phyloP scores from a whole-genome alignment of 2,888 invertebrate genomes.

The Antheraea yamamai region DNA sequence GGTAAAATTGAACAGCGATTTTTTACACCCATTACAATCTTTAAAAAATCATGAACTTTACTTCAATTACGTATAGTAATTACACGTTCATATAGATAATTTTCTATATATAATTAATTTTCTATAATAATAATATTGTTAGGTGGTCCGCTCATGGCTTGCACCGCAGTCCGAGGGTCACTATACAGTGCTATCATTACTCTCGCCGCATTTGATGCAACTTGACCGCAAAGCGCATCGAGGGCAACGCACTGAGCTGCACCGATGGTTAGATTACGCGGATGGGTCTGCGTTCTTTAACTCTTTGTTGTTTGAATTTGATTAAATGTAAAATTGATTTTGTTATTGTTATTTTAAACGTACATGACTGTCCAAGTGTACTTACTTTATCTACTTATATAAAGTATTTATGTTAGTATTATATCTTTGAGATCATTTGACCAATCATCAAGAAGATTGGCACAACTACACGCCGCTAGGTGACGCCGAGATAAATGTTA shows the following conservation, averaged over 20 bases:
- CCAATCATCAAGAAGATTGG: no score
- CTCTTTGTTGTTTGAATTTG: not conserved
- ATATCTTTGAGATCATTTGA: no score
- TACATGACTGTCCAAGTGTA: not conserved
- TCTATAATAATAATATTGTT: not conserved
- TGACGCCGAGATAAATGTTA: no score
- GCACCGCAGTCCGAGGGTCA: conserved; percentile 44
- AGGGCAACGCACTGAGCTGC: conserved; percentile 56
- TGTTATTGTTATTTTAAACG: not conserved
- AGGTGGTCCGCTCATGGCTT: conserved; percentile 20
- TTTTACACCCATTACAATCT: not conserved
- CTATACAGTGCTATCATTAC: conserved; percentile 48
- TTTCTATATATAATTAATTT: not conserved
- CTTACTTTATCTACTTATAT: no score
- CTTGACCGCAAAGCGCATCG: conserved; percentile 58
- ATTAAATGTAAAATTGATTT: conserved; percentile 1
- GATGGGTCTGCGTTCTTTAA: conserved; percentile 33
- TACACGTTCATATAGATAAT: not conserved
- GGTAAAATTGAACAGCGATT: conserved; percentile 23
- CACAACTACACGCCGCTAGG: no score
- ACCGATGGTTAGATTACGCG: conserved; percentile 28
- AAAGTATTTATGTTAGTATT: no score
- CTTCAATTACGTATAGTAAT: not conserved
- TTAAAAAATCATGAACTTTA: not conserved
- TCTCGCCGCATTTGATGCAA: conserved; percentile 54